Evolutionary conservation across 2,797 vertebrate genomes (phyloP).

Genomic region (Anomalospiza imberbis): DNA sequence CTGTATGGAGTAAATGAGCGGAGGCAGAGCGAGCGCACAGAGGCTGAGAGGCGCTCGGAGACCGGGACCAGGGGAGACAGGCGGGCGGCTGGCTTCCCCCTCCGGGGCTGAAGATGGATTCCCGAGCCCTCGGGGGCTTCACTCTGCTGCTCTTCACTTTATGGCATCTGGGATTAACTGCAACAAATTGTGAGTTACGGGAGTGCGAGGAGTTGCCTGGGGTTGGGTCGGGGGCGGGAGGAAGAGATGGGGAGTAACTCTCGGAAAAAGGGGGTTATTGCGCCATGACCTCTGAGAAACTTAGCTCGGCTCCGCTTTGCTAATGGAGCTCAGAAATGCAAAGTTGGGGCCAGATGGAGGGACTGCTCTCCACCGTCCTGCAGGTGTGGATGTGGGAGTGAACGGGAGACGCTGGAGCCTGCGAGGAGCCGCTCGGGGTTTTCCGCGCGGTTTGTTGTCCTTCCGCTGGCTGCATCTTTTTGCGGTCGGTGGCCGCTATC

Average conservation of each 20-base stretch:
- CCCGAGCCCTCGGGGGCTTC: constrained; percentile 41
- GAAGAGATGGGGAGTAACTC: not conserved
- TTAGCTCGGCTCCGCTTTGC: not conserved
- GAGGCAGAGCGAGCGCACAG: not conserved
- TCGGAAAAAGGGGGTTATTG: not conserved
- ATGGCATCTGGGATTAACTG: constrained; percentile 69
- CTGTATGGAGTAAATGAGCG: constrained; percentile 67
- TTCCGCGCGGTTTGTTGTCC: not conserved
- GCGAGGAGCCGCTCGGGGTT: not conserved
- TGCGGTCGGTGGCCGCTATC: not conserved
- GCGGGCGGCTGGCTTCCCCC: not conserved
- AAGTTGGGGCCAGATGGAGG: constrained; percentile 26
- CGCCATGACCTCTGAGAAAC: constrained; percentile 18
- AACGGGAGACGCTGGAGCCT: not conserved
- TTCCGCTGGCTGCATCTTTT: not conserved
- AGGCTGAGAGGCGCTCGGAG: not conserved
- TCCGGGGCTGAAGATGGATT: constrained; percentile 66
- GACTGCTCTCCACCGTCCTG: not conserved
- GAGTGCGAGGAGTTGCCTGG: not conserved
- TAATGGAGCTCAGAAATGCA: not conserved
- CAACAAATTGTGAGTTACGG: constrained; percentile 72
- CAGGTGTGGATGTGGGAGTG: not conserved
- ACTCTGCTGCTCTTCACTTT: constrained; percentile 54
- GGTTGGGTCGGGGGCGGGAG: not conserved
- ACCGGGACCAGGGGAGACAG: constrained; percentile 22